phyloP scores from a whole-genome alignment of 1,140 invertebrate genomes.

The Prorops nasuta region DNA sequence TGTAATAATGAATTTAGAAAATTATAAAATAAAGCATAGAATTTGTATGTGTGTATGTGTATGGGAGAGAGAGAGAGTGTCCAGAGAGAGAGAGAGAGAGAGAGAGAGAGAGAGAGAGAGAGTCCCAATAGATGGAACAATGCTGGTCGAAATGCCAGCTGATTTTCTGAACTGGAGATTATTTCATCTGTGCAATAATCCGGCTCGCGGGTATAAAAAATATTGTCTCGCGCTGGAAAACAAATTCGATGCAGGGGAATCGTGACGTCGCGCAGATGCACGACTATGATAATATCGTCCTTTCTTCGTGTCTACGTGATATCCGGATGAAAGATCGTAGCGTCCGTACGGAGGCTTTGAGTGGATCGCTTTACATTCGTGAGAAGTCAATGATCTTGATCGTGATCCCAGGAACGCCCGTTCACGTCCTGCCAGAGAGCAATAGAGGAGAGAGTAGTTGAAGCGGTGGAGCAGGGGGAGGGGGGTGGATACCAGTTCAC shows the following conservation, averaged over 20 bases:
- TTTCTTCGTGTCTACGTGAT: conserved; percentile 30
- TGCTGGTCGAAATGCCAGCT: no score
- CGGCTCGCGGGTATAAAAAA: background rate
- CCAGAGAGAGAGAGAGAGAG: background rate
- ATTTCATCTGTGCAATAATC: no score
- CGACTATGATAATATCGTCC: conserved; percentile 28
- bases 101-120: background rate
- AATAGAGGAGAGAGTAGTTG: background rate
- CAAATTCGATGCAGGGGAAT: conserved; percentile 4
- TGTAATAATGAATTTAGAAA: no score
- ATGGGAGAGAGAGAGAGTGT: background rate
- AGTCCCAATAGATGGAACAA: background rate
- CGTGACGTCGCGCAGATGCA: conserved; percentile 32
- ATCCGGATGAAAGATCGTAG: conserved; percentile 30
- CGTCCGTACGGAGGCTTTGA: conserved; percentile 14
- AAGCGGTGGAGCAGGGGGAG: conserved; percentile 2
- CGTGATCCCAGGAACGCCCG: conserved; percentile 33
- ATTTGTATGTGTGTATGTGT: no score
- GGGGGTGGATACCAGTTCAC: no score
- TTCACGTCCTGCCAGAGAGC: conserved; percentile 13
- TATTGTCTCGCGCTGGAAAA: background rate
- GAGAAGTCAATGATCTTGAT: conserved; percentile 47
- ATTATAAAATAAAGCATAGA: no score
- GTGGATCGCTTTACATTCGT: conserved; percentile 40
- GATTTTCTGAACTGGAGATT: no score